These are phyloP conservation scores for Eufriesea mexicana DNA, from an alignment of 1,140 invertebrate species.

Conservation along the genomic window DNA sequence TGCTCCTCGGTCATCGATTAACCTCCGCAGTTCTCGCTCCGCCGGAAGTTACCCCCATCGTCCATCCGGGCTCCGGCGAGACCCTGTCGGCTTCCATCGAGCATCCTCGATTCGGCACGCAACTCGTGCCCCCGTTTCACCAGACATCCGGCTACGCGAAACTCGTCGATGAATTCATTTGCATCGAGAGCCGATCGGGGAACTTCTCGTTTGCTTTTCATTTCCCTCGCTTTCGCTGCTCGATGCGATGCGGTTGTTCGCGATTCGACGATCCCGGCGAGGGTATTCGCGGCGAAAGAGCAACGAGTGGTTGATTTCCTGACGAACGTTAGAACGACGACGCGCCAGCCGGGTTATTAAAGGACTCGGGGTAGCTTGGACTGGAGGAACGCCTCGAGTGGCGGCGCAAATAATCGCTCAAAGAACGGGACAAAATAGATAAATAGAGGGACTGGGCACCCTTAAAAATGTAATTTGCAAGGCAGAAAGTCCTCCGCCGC, in stretches of 20 bases:
- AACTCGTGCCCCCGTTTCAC: neutral
- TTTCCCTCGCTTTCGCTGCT: neutral
- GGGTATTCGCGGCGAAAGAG: neutral
- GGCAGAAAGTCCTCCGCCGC: constrained; percentile 17
- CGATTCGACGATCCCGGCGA: neutral
- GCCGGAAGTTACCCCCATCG: neutral
- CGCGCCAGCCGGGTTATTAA: neutral
- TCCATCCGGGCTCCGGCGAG: neutral
- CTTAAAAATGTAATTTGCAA: constrained; percentile 49
- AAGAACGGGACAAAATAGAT: constrained; percentile 29
- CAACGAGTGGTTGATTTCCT: neutral
- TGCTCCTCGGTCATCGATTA: constrained; percentile 27
- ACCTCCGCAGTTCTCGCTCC: neutral
- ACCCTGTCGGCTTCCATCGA: neutral
- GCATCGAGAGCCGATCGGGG: neutral
- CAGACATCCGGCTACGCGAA: neutral
- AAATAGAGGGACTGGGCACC: neutral
- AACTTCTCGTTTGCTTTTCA: neutral
- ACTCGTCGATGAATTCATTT: constrained; percentile 16
- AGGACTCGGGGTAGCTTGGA: neutral
- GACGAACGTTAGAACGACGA: neutral
- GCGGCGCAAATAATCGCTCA: constrained; percentile 26
- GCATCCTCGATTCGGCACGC: constrained; percentile 4
- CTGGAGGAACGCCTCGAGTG: neutral
- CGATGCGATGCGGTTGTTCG: too few species aligned